Base-by-base conservation (phyloP, 92 coral and sea anemone species). In the Epizoanthus illoricatus region DNA sequence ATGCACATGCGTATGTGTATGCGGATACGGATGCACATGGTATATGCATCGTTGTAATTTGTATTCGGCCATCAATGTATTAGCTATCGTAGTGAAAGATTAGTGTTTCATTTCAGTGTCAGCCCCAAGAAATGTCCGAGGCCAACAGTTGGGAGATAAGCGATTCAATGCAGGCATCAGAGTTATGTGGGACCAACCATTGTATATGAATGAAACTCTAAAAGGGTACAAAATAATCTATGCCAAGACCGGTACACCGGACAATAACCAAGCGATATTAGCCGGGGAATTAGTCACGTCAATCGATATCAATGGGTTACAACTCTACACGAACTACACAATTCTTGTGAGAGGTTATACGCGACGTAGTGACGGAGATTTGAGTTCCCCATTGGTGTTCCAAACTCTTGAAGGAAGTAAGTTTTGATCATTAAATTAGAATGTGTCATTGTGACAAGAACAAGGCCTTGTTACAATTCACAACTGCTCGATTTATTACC, bases 401-500 rank as follows among this genome's bases (percentile, higher is more conserved):
- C 73, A n/a, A 43, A 68, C 73, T 39, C 45, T 6, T n/a, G 73
- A 68, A 68, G 73, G 73, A 39, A 68, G 73, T 68, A 68, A 68
- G 73, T 68, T 28, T 28, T 28, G 36, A 28, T 28, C 36, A 28
- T 28, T 28, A 2, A 28, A 28, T 28, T 28, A 0, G 36, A 28
- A 28, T 28, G 36, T 28, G 36, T 28, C 36, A 28, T 28, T 28
- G 36, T 28, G 36, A 28, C 36, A 28, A 28, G n/a, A 28, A 28
- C 36, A 28, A 28, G n/a, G 36, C 36, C 36, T 28, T n/a, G n/a
- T 28, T 28, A 28, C 36, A 28, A 28, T 28, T 28, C 36, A 28
- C 36, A 2, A 28, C 36, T 1, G 36, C 2, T 28, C 36, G 36
- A 28, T 28, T 28, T 28, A 28, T 28, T 28, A 28, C 36, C 2